phyloP scores from a whole-genome alignment of 1,140 invertebrate species.

The Olivierus martensii region DNA sequence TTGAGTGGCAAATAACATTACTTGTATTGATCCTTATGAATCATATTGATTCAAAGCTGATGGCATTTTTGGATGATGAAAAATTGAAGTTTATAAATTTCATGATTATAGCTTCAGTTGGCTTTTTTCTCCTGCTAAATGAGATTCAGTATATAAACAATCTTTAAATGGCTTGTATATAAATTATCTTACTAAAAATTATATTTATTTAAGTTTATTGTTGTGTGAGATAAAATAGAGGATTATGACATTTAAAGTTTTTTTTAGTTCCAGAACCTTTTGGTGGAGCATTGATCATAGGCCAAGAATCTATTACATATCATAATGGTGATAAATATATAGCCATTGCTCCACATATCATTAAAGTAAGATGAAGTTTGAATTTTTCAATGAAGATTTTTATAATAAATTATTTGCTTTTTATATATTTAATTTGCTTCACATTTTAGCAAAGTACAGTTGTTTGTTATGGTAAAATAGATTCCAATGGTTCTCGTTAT shows the following conservation, averaged over 20 bases:
- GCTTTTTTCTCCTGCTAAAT: too few species aligned
- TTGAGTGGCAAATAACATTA: too few species aligned
- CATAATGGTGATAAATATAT: slow-evolving; percentile 79
- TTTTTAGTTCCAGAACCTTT: slow-evolving; percentile 70
- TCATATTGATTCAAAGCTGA: too few species aligned
- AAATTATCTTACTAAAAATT: neutral
- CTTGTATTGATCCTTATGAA: too few species aligned
- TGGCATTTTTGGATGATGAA: too few species aligned
- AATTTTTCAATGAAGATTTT: neutral
- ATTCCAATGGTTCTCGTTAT: slow-evolving; percentile 78
- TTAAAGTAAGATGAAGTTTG: slow-evolving; percentile 48
- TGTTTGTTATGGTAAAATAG: slow-evolving; percentile 86
- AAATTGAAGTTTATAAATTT: too few species aligned
- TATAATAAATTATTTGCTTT: slow-evolving; percentile 6
- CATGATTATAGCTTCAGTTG: too few species aligned
- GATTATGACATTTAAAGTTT: neutral
- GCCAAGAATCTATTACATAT: slow-evolving; percentile 94
- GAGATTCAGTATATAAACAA: too few species aligned
- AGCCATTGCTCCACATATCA: slow-evolving; percentile 79
- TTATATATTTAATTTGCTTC: slow-evolving; percentile 1
- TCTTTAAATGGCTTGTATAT: neutral
- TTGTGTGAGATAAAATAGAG: neutral
- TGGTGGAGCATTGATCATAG: slow-evolving; percentile 89
- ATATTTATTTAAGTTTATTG: slow-evolving; percentile 1
- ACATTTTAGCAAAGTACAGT: slow-evolving; percentile 70